Evolutionary conservation across 1,140 invertebrate genomes (phyloP), one percentile per base, ranked within the genome.

Genomic region (Plectus sambesii): DNA sequence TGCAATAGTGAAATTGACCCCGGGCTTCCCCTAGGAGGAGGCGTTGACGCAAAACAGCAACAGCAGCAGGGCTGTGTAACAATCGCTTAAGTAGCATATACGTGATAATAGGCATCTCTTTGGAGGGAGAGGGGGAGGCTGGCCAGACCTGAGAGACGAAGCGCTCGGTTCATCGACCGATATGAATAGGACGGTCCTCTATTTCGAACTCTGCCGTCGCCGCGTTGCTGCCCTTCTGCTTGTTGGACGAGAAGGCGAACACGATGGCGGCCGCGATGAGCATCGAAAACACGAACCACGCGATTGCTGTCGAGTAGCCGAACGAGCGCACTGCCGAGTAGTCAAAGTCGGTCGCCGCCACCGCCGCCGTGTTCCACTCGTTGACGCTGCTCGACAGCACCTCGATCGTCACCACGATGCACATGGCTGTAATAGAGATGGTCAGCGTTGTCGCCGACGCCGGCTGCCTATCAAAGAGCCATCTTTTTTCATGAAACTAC

Each of bases 131-230:
- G n/a, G n/a, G n/a, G n/a, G n/a, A n/a, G n/a, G n/a, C n/a, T n/a
- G n/a, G n/a, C n/a, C n/a, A n/a, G n/a, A n/a, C n/a, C n/a, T n/a
- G n/a, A n/a, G 30, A 12, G 30, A 33, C 30, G 17, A n/a, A n/a
- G n/a, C n/a, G n/a, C n/a, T n/a, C n/a, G n/a, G 24, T 2, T 51
- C 36, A 57, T 9, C 60, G 52, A 35, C 62, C 59, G n/a, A 64
- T 50, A 46, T 63, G 58, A 29, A 62, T 42, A 20, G 60, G 59
- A 40, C 61, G 17, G 37, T 63, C 61, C 39, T 63, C 61, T 27
- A 63, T 63, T 46, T 64, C 62, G 42, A 64, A 58, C 35, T 64
- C 62, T 8, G 47, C 54, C 3, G 62, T 64, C 9, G 62, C 62
- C 9, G 62, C 62, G 9, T 51, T 50, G 33, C 50, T 63, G 6